These are phyloP conservation scores for Erebia aethiops DNA, from an alignment of 2,888 invertebrate genomes.

Conservation along the genomic window DNA sequence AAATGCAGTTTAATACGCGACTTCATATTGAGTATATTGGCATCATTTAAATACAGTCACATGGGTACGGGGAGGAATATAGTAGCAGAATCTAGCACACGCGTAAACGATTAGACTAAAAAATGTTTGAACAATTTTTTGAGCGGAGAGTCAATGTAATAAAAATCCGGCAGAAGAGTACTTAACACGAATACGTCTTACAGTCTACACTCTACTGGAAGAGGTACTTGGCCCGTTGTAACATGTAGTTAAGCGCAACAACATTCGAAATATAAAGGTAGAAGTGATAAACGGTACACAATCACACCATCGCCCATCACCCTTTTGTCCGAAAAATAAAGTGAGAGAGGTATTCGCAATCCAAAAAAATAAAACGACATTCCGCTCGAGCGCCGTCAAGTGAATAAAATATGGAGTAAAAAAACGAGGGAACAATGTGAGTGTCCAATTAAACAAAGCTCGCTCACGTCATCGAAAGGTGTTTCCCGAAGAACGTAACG, in stretches of 20 bases:
- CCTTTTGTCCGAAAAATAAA: constrained; percentile 19
- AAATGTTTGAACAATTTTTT: too few relatives aligned
- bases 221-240: too few relatives aligned
- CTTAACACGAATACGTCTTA: too few relatives aligned
- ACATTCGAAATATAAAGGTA: background rate
- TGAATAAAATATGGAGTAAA: constrained; percentile 48
- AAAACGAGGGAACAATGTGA: constrained; percentile 76
- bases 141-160: too few relatives aligned
- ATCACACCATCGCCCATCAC: constrained; percentile 9
- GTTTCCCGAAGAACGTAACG: constrained; percentile 82
- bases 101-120: too few relatives aligned
- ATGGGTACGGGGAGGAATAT: too few relatives aligned
- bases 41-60: too few relatives aligned
- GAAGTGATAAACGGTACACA: constrained; percentile 4
- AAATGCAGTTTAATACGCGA: too few relatives aligned
- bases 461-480: constrained; percentile 82
- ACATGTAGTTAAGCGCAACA: background rate
- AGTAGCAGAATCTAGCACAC: too few relatives aligned
- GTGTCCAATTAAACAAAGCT: constrained; percentile 81
- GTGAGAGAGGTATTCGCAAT: constrained; percentile 19
- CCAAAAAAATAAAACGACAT: constrained; percentile 30
- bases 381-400: constrained; percentile 35
- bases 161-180: too few relatives aligned
- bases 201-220: too few relatives aligned
- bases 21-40: too few relatives aligned